Conservation (phyloP, 2,797 vertebrate genomes). For the Eulemur coronatus region DNA sequence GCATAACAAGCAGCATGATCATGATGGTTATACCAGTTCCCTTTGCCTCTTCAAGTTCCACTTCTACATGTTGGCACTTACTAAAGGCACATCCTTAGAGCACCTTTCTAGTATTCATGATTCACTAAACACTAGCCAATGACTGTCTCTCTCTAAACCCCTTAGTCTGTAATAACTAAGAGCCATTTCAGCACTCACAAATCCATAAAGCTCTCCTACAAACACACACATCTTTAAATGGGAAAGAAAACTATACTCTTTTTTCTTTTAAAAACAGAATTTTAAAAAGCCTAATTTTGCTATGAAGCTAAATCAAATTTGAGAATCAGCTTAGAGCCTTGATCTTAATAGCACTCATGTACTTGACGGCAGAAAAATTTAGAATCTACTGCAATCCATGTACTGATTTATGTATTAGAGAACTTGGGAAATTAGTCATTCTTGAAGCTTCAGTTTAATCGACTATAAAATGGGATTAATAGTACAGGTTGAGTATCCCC, state of each 20-base stretch:
- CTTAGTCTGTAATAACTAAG: neutral
- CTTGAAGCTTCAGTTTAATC: neutral
- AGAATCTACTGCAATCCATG: neutral
- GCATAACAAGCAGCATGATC: neutral
- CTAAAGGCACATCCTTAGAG: neutral
- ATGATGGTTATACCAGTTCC: neutral
- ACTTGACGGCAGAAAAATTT: neutral
- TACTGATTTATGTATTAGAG: neutral
- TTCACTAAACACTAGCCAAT: neutral
- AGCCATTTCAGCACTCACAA: neutral
- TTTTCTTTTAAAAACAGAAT: neutral
- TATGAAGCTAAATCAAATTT: neutral
- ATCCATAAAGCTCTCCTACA: neutral
- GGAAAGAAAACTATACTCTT: neutral
- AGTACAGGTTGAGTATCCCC: neutral
- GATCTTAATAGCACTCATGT: neutral
- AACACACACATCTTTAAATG: neutral
- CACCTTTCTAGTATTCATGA: neutral
- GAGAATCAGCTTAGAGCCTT: neutral
- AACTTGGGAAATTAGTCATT: neutral
- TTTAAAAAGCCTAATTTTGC: neutral
- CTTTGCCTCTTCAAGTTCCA: neutral
- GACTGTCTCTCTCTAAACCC: neutral
- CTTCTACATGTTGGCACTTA: neutral
- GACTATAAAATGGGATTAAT: neutral